Evolutionary conservation across 1,140 invertebrate genomes (phyloP).

Genomic region (Delia radicum): DNA sequence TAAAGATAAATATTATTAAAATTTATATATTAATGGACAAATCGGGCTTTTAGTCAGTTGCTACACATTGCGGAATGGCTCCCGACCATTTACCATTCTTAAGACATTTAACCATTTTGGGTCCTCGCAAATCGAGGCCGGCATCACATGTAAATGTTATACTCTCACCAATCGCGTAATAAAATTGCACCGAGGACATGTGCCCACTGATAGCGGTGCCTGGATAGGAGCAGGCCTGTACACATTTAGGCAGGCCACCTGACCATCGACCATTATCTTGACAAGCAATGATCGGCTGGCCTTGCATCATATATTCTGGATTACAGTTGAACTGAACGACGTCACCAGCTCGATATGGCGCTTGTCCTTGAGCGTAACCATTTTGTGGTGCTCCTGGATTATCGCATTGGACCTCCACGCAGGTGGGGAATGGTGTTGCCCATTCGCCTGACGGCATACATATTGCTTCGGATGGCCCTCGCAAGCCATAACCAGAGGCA

Average conservation of each 20-base stretch:
- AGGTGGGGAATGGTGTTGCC: slow-evolving; percentile 72
- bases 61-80: slow-evolving; percentile 69
- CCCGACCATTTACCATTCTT: slow-evolving; percentile 85
- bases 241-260: slow-evolving; percentile 77
- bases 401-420: slow-evolving; percentile 77
- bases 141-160: slow-evolving; percentile 81
- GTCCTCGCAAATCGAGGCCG: slow-evolving; percentile 72
- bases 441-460: slow-evolving; percentile 79
- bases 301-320: slow-evolving; percentile 85
- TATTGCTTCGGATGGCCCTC: slow-evolving; percentile 70
- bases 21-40: too few species aligned
- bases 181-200: slow-evolving; percentile 84
- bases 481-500: slow-evolving; percentile 76
- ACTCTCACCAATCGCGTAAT: slow-evolving; percentile 82
- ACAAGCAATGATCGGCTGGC: slow-evolving; percentile 79
- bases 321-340: slow-evolving; percentile 84
- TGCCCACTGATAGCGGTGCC: slow-evolving; percentile 80
- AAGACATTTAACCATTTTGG: slow-evolving; percentile 73
- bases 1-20: too few species aligned
- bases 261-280: slow-evolving; percentile 88
- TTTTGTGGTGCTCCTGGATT: slow-evolving; percentile 70
- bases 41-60: slow-evolving; percentile 27
- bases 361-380: slow-evolving; percentile 72
- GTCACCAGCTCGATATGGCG: slow-evolving; percentile 77
- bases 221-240: slow-evolving; percentile 81